Percentiles rank a stretch among this genome's conserved stretches.
Conservation (phyloP, 1,140 invertebrate genomes). For the Drosophila persimilis region DNA sequence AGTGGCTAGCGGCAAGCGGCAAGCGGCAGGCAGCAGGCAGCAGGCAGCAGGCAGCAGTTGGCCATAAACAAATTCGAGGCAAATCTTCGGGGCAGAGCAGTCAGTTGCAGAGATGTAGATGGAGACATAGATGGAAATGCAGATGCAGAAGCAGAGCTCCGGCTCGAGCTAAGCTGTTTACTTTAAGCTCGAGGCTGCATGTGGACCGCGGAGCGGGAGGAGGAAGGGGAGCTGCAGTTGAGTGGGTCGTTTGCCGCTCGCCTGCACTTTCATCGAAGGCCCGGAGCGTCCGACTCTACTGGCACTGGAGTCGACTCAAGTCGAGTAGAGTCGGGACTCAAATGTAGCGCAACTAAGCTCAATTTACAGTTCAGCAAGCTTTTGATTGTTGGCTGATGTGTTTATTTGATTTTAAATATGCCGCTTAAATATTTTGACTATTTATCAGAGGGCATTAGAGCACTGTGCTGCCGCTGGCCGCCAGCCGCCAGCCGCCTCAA, state of each 20-base stretch:
- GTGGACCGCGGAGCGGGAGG: too few relatives aligned
- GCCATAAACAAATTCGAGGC: constrained; percentile 74
- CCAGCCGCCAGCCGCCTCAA: constrained; percentile 15
- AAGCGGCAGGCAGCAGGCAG: too few relatives aligned
- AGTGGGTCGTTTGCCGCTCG: constrained; percentile 65
- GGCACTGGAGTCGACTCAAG: constrained; percentile 21
- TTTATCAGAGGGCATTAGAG: constrained; percentile 66
- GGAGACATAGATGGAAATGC: constrained; percentile 20
- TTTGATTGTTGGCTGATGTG: constrained; percentile 76
- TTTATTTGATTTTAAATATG: constrained; percentile 81
- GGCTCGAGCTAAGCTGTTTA: constrained; percentile 65
- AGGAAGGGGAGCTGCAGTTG: constrained; percentile 46
- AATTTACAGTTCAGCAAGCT: constrained; percentile 76
- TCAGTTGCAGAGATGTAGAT: constrained; percentile 23
- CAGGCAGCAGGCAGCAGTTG: constrained; percentile 43
- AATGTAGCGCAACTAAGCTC: constrained; percentile 76
- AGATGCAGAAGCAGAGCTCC: constrained; percentile 22
- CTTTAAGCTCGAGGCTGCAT: constrained; percentile 49
- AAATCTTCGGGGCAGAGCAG: constrained; percentile 38
- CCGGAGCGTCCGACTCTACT: constrained; percentile 34
- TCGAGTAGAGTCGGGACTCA: constrained; percentile 33
- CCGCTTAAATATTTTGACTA: constrained; percentile 77
- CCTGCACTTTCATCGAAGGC: constrained; percentile 43
- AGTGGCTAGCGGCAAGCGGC: too few relatives aligned
- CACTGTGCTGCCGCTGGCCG: constrained; percentile 18